These are phyloP conservation scores for Enteromius mattozi DNA, from an alignment of 2,797 vertebrate species.

Conservation along the genomic window DNA sequence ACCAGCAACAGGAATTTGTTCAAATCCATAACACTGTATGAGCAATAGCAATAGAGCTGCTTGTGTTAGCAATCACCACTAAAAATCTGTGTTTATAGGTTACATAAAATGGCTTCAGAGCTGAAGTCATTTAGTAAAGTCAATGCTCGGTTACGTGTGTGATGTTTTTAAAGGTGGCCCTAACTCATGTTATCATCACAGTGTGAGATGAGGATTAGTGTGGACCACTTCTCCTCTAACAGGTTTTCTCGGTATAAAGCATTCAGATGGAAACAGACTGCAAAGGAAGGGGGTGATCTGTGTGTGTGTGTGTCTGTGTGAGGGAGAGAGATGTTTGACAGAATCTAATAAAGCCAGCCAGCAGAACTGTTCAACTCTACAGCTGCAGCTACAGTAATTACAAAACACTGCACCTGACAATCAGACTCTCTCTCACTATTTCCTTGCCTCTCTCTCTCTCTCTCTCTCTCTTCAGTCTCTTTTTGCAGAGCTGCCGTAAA, in stretches of 20 bases:
- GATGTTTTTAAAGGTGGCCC: conserved; percentile 17
- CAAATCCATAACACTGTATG: background rate
- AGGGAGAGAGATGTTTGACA: conserved; percentile 60
- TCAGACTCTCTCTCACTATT: conserved; percentile 54
- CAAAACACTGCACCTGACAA: conserved; percentile 73
- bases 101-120: conserved; percentile 1
- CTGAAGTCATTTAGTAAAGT: conserved; percentile 18
- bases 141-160: conserved; percentile 3
- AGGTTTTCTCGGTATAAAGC: conserved; percentile 27
- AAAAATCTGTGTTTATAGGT: conserved; percentile 21
- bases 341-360: conserved; percentile 62
- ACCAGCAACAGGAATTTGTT: conserved; percentile 31
- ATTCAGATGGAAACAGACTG: conserved; percentile 39
- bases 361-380: conserved; percentile 61
- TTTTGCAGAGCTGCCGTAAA: conserved; percentile 62
- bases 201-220: conserved; percentile 31
- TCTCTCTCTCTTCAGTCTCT: conserved; percentile 36
- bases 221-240: conserved; percentile 30
- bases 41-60: background rate
- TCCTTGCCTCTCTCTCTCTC: conserved; percentile 30
- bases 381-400: conserved; percentile 66
- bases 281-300: conserved; percentile 8
- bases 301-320: conserved; percentile 17
- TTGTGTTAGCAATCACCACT: background rate
- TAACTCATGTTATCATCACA: conserved; percentile 35